phyloP scores from a whole-genome alignment of 2,113 vertebrate species.

The Tyrannus savana region DNA sequence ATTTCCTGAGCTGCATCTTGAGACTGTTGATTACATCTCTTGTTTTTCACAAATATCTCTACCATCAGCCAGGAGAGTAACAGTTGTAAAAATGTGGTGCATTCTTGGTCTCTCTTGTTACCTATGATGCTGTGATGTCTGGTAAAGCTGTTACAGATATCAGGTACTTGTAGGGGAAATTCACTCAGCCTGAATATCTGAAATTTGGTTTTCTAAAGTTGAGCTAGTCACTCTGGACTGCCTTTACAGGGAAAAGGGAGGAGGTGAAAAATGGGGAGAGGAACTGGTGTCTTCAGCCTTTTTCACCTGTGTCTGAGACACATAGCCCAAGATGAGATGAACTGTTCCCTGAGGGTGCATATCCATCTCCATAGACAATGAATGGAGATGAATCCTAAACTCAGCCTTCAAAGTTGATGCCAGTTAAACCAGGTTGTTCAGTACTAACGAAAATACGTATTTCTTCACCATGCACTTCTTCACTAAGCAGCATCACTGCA shows the following conservation, averaged over 20 bases:
- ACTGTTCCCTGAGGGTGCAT: background rate
- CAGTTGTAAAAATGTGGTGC: background rate
- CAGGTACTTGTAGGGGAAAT: background rate
- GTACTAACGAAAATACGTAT: background rate
- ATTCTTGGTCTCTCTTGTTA: background rate
- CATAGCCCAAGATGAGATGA: fast-evolving
- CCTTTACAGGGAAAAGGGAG: background rate
- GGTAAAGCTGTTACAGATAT: background rate
- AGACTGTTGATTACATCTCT: background rate
- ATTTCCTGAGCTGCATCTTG: background rate
- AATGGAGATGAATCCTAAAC: background rate
- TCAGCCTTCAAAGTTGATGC: background rate
- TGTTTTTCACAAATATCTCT: background rate
- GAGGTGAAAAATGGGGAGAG: background rate
- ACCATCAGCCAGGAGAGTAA: background rate
- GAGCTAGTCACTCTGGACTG: background rate
- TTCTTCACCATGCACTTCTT: background rate
- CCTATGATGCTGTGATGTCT: background rate
- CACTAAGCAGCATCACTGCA: background rate
- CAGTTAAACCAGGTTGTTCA: background rate
- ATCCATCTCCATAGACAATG: background rate
- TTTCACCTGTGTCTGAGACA: background rate
- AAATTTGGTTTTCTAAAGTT: background rate
- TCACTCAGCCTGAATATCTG: background rate
- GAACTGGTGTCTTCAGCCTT: background rate